These are phyloP conservation scores for Nycticebus coucang DNA, from an alignment of 2,113 vertebrate species.

Conservation along the genomic window DNA sequence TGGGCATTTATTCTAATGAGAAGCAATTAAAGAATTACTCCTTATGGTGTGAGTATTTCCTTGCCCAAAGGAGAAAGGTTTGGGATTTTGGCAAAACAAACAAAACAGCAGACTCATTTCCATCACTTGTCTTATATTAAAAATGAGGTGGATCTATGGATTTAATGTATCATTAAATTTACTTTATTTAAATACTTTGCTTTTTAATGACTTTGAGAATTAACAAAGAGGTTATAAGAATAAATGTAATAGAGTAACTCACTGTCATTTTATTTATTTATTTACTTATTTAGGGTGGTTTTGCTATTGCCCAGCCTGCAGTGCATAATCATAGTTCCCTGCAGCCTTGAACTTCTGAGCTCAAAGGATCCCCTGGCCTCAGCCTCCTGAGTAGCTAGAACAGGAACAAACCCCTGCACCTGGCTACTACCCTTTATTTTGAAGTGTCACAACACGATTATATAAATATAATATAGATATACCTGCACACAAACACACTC, in stretches of 20 bases:
- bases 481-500: neutral
- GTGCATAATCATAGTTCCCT: too few relatives aligned
- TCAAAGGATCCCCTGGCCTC: too few relatives aligned
- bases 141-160: slow-evolving; percentile 7
- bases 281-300: too few relatives aligned
- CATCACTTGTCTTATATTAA: slow-evolving; percentile 35
- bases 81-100: slow-evolving; percentile 48
- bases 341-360: too few relatives aligned
- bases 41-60: slow-evolving; percentile 39
- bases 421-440: neutral
- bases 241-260: neutral
- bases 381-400: too few relatives aligned
- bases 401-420: too few relatives aligned
- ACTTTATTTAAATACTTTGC: slow-evolving; percentile 22
- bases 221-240: slow-evolving; percentile 35
- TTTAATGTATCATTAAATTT: slow-evolving; percentile 10
- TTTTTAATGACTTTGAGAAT: slow-evolving; percentile 41
- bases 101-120: slow-evolving; percentile 43
- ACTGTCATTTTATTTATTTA: neutral
- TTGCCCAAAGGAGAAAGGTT: slow-evolving; percentile 62
- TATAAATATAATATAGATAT: neutral
- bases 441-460: slow-evolving; percentile 8
- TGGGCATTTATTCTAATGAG: slow-evolving; percentile 63
- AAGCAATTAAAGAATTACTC: slow-evolving; percentile 59
- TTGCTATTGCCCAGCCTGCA: too few relatives aligned